Evolutionary conservation across 2,797 vertebrate genomes (phyloP), one percentile per base, ranked within the genome.

Genomic region (Cottoperca gobio): DNA sequence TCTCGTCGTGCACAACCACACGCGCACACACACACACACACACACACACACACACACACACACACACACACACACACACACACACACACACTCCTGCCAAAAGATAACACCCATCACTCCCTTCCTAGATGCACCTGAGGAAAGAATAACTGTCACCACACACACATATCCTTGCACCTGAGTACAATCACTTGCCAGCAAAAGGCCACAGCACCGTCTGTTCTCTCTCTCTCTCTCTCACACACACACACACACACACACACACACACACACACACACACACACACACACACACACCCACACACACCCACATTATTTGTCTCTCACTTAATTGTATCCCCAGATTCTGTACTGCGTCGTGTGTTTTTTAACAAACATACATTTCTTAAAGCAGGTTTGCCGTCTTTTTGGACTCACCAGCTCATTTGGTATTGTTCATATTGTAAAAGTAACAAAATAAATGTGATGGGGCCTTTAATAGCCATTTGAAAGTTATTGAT

Each of bases 181-280:
- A 86, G 63, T 65, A 84, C 65, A 76, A 73, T 73, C 17, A 40
- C 19, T 39, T 86, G 90, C 86, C 90, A 89, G 67, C 60, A 76
- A 81, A 84, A 85, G 79, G 81, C 85, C 78, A 76, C 46, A 49
- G 67, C 64, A 26, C 88, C 74, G 79, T 87, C 83, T 90, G 87
- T 85, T 85, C 62, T 70, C 79, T 19, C 28, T 49, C 21, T 13
- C 21, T 49, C 11, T 35, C 16, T 13, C 8, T 12, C 28, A 12
- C 37, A 64, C 42, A 58, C 61, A 31, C 43, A 28, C 58, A 23
- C 45, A 31, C 65, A 40, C 62, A 17, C 46, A 45, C 16, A 49
- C 71, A 42, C 70, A 50, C 37, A 50, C 60, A 63, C 54, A 61
- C 69, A 58, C 48, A 62, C 45, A 61, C 49, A 72, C 52, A 52